Evolutionary conservation across 2,113 vertebrate genomes (phyloP), one percentile per base, ranked within the genome.

Genomic region (Pelecanoides urinatrix): DNA sequence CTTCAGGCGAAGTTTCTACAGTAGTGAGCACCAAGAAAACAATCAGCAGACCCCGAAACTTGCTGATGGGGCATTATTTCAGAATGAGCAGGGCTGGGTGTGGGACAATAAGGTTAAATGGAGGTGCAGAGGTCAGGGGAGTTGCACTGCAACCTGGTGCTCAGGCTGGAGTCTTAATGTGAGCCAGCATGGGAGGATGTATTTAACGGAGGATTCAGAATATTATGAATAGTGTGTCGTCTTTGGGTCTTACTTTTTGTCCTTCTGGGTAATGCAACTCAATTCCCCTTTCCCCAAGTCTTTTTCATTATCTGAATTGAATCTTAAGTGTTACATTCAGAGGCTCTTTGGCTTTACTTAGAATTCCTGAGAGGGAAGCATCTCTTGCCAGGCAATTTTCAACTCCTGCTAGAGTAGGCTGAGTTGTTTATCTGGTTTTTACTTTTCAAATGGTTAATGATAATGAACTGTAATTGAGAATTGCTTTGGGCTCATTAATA

Each of bases 361-460:
- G n/a, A 88, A 89, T 84, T 96, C 95, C 94, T 95, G 92, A 91
- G 89, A 89, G 89, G 55, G 74, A 95, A 80, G 32, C 76, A 65
- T 91, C 85, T 63, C 40, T 97, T 75, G 66, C 44, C 87, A 78
- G 83, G 49, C 47, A 95, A 89, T 96, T 94, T 96, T 50, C 68
- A 94, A 62, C 80, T 86, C 40, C 61, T 94, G 45, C 53, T 82
- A 49, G 89, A 91, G 70, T 16, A 93, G 58, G 55, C n/a, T 0
- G 34, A 74, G 79, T 83, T 90, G 74, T 94, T 81, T 90, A 40
- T 90, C 83, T 94, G 45, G 59, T 75, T 95, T 85, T 89, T 85
- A 73, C 88, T 95, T 97, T 95, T 93, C 67, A 86, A 97, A 77
- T 93, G 65, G 94, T 67, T 92, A 92, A 96, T 94, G 85, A 86